Percentiles rank a stretch among this genome's conserved stretches.
phyloP scores from a whole-genome alignment of 2,113 vertebrate genomes.

The Microcebus tavaratra region DNA sequence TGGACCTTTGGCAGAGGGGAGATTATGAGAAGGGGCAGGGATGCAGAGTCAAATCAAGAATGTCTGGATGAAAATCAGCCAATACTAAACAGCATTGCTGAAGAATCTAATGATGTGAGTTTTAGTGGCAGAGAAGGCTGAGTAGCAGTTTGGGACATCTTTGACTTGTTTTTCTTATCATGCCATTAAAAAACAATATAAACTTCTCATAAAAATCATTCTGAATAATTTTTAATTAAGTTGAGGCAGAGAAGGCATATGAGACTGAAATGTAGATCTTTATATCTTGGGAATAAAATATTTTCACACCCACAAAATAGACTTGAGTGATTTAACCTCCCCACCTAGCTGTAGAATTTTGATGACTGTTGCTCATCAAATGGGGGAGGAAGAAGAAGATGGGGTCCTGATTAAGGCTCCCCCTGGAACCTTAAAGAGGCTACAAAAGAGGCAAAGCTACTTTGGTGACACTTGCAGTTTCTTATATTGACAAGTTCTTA shows the following conservation, averaged over 20 bases:
- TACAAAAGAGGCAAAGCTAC: constrained; percentile 72
- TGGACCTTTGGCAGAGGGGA: constrained; percentile 28
- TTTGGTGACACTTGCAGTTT: constrained; percentile 76
- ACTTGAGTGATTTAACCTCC: background rate
- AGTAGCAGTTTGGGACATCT: background rate
- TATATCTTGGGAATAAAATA: background rate
- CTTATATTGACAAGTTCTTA: constrained; percentile 81
- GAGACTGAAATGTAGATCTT: constrained; percentile 2
- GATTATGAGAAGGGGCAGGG: background rate
- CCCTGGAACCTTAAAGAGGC: constrained; percentile 55
- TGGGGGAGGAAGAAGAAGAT: background rate
- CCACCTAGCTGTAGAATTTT: background rate
- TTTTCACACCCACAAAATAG: background rate
- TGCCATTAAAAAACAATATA: background rate
- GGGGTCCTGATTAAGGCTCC: background rate
- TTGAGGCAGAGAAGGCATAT: background rate
- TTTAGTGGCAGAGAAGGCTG: background rate
- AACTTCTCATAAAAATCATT: constrained; percentile 23
- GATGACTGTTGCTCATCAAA: background rate
- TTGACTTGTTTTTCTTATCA: constrained; percentile 8
- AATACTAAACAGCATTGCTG: background rate
- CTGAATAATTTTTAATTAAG: constrained; percentile 22
- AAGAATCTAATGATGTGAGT: background rate
- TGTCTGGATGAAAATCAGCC: constrained; percentile 41
- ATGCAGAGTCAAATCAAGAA: constrained; percentile 27